Conservation (phyloP, 2,113 vertebrate species). For the Semicossyphus pulcher region DNA sequence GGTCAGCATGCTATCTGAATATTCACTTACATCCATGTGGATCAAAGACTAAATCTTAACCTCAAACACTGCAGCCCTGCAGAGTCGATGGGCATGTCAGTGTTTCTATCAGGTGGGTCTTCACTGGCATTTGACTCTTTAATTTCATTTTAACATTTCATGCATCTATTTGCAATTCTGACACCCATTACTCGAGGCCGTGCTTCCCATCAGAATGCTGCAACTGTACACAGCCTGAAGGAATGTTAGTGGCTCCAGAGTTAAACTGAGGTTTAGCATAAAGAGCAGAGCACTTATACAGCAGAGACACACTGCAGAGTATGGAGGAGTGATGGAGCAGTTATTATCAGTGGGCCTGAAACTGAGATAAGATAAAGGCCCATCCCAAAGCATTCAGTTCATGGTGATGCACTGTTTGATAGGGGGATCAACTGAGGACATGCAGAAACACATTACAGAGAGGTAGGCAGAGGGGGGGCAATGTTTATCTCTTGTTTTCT, state of each 20-base stretch:
- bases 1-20: neutral
- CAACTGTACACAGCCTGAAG: neutral
- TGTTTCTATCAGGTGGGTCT: neutral
- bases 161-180: constrained; percentile 9
- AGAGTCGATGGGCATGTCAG: neutral
- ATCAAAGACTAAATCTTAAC: neutral
- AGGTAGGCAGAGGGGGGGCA: neutral
- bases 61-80: no score
- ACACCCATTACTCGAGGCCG: constrained; percentile 5
- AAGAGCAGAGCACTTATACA: constrained; percentile 13
- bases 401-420: constrained; percentile 30
- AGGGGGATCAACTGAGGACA: constrained; percentile 55
- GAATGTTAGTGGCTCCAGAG: neutral
- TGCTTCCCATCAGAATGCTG: constrained; percentile 2
- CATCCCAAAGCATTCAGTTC: constrained; percentile 28
- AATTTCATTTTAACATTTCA: constrained; percentile 23
- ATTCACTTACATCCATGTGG: neutral
- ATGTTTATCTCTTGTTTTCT: constrained; percentile 25
- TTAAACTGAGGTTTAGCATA: constrained; percentile 19
- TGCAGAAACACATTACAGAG: neutral
- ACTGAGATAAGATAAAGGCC: constrained; percentile 30
- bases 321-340: constrained; percentile 27
- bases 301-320: constrained; percentile 14
- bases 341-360: constrained; percentile 31
- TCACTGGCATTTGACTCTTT: neutral